Evolutionary conservation across 64 coral and sea anemone genomes (phyloP), one percentile per base, ranked within the genome.

Genomic region (Stylophora pistillata): DNA sequence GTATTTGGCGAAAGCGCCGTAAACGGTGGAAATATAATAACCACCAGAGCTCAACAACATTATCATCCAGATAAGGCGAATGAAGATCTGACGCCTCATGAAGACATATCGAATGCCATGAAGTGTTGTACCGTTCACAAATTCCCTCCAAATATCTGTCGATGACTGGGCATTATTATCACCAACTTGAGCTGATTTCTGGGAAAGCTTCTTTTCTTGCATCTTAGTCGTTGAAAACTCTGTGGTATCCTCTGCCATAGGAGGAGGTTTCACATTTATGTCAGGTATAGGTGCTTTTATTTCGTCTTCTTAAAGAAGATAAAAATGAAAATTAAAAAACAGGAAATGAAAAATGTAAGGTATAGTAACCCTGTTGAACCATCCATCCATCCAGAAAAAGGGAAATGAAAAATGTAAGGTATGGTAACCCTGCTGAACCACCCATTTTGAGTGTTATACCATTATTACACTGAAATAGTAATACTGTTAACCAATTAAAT

Each of bases 21-120:
- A 75, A 30, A 73, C 58, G 3, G 32, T 74, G 12, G 65, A 88
- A 10, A 84, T 66, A 30, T 82, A 93, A 13, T 56, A 88, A 25
- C 57, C 58, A 2, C 65, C 86, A 10, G 91, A 88, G 34, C 77
- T 13, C 16, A 93, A 32, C 2, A 93, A 23, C n/a, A 93, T 66
- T 0, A 82, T 13, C 21, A 93, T 57, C 91, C 91, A 93, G 15
- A 88, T 23, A 11, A 63, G 16, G 61, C 76, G 79, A 30, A 55
- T 13, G 17, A 71, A 65, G 47, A 33, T 6, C 17, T 65, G 60
- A 21, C 87, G 79, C 28, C 66, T 73, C 20, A 78, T 87, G 64
- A 93, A 88, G 6, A 93, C 78, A 58, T 93, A 87, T 13, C 91
- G 86, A 52, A 93, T 88, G 1, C 91, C 91, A 34, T 93, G 86